Base-by-base conservation (phyloP, 1,140 invertebrate genomes). In the Cydia pomonella region DNA sequence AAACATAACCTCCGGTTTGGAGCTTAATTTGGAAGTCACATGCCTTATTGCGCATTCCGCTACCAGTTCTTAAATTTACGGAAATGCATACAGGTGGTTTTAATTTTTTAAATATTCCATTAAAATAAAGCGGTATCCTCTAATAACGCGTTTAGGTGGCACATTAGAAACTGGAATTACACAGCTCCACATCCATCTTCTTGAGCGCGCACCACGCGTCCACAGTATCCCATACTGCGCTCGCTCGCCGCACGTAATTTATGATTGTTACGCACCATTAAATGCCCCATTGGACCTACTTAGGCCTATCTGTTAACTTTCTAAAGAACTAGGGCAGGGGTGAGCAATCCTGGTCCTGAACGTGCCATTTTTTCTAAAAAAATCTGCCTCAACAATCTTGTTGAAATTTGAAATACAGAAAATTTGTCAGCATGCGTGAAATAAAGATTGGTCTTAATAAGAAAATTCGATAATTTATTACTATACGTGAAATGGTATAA, bases 181-280 rank as follows among this genome's bases (percentile, higher is more conserved):
- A 23, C 53, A 9, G 53, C 6, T 59, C 18, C 27, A 41, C 64
- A 69, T 69, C 29, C 64, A 73, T 75, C 74, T 75, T 78, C 71
- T 75, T 74, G 74, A 74, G 75, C 18, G 64, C 64, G 64, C 64
- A 66, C 25, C 27, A 69, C 27, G 27, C 33, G 64, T 69, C 27
- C 29, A 38, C 29, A 9, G 4, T 69, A 38, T 69, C 64, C 64
- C 64, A 69, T 75, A 66, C 72, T 50, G 47, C 33, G 50, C 27
- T 50, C 33, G 50, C 29, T 41, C 75, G 23, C 41, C 18, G 38
- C 25, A 25, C 73, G 53, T 86, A 84, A 86, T 86, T 84, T 84
- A 75, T 79, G 79, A 87, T 87, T 87, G 78, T 75, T 76, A 84
- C 79, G 83, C 80, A 66, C 76, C 74, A 80, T 85, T 84, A 82